A percentile compares a stretch with the other conserved stretches of the same genome.
These are phyloP conservation scores for Lordiphosa mommai DNA, from an alignment of 1,140 invertebrate genomes.

Conservation along the genomic window DNA sequence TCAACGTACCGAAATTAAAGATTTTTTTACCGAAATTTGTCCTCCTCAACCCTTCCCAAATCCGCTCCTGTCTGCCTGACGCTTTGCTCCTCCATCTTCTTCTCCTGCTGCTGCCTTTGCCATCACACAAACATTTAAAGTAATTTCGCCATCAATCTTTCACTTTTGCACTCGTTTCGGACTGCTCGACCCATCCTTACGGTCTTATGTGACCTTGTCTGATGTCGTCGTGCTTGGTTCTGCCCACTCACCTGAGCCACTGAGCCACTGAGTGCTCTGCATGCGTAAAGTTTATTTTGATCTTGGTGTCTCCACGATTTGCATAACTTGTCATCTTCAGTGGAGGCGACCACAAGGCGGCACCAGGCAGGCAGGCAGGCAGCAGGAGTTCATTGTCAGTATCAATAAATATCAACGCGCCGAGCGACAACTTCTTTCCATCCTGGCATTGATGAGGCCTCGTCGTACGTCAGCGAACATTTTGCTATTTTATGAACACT, in stretches of 20 bases:
- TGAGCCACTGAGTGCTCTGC: conserved; percentile 8
- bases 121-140: conserved; percentile 62
- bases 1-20: no score
- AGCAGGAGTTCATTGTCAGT: conserved; percentile 67
- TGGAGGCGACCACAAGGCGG: conserved; percentile 1
- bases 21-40: neutral
- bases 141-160: conserved; percentile 78
- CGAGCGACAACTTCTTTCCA: conserved; percentile 68
- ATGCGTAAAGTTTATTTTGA: conserved; percentile 74
- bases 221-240: conserved; percentile 32
- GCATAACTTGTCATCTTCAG: conserved; percentile 72
- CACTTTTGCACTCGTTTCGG: conserved; percentile 77
- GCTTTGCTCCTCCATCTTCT: conserved; percentile 16
- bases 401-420: conserved; percentile 75
- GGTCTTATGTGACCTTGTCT: conserved; percentile 54
- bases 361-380: neutral
- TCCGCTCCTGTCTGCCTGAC: conserved; percentile 21
- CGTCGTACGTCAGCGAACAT: conserved; percentile 66
- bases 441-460: conserved; percentile 66
- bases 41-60: neutral
- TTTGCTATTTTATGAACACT: conserved; percentile 77
- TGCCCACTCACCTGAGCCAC: conserved; percentile 60
- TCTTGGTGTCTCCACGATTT: conserved; percentile 75
- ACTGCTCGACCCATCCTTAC: conserved; percentile 16
- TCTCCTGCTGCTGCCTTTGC: conserved; percentile 1